Evolutionary conservation across 2,113 vertebrate species (phyloP).

Genomic region (human (Homo sapiens)): DNA sequence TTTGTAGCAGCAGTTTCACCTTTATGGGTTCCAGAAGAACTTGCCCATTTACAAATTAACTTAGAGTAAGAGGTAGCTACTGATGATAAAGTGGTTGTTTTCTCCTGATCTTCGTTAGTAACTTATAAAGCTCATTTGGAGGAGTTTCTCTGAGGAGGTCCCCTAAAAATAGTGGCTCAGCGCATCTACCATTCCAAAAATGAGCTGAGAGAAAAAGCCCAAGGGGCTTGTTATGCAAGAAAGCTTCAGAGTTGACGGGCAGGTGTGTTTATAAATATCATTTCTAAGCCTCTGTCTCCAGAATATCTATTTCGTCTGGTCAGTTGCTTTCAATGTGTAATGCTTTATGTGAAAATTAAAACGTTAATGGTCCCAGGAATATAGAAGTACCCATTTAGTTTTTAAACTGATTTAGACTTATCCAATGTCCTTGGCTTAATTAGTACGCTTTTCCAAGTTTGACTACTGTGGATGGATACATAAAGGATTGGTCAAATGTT

Average conservation of each 20-base stretch:
- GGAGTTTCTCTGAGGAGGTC: background rate
- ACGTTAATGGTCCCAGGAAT: background rate
- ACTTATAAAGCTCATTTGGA: background rate
- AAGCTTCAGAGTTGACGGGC: background rate
- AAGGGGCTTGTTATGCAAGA: background rate
- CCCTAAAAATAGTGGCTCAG: background rate
- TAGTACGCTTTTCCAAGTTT: background rate
- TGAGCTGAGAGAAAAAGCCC: background rate
- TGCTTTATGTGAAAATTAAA: background rate
- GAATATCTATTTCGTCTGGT: background rate
- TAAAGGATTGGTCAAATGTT: background rate
- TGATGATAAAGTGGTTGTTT: background rate
- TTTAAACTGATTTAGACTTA: background rate
- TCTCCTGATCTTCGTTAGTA: background rate
- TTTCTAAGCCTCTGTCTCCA: background rate
- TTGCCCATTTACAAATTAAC: background rate
- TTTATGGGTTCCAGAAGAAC: background rate
- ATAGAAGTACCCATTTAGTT: background rate
- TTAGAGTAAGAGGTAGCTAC: background rate
- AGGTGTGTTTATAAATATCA: background rate
- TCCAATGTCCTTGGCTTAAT: background rate
- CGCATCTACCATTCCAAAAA: background rate
- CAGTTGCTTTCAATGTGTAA: background rate
- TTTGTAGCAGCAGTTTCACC: background rate
- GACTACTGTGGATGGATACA: background rate